phyloP scores from a whole-genome alignment of 2,797 vertebrate genomes.

The Loris lydekkerianus region DNA sequence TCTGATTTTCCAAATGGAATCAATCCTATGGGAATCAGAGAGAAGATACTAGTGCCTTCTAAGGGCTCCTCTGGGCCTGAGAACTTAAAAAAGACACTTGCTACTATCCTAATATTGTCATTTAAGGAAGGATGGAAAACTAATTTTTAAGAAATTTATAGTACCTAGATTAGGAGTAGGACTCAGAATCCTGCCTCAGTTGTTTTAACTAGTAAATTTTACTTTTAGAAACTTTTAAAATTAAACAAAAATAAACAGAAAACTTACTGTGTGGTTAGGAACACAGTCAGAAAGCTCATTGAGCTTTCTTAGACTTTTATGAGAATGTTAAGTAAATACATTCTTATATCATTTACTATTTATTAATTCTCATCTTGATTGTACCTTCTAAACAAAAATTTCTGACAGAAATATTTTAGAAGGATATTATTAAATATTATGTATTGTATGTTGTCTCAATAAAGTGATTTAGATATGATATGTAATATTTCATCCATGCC shows the following conservation, averaged over 20 bases:
- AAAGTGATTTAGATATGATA: not conserved
- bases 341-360: not conserved
- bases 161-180: not conserved
- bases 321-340: not conserved
- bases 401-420: not conserved
- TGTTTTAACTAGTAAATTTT: constrained; percentile 32
- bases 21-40: not conserved
- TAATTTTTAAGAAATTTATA: not conserved
- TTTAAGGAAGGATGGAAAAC: constrained; percentile 7
- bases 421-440: constrained; percentile 27
- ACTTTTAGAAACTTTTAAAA: constrained; percentile 49
- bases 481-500: not conserved
- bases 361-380: constrained; percentile 20
- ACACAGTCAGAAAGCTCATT: not conserved
- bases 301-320: not conserved
- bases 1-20: constrained; percentile 32
- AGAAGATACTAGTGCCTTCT: not conserved
- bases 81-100: not conserved
- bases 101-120: not conserved
- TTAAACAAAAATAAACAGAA: constrained; percentile 25
- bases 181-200: not conserved
- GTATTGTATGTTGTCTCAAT: not conserved
- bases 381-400: constrained; percentile 61
- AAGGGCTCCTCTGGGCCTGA: not conserved
- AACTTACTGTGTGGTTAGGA: not conserved